Evolutionary conservation across 2,888 invertebrate genomes (phyloP).

Genomic region (Peribatodes rhomboidaria): DNA sequence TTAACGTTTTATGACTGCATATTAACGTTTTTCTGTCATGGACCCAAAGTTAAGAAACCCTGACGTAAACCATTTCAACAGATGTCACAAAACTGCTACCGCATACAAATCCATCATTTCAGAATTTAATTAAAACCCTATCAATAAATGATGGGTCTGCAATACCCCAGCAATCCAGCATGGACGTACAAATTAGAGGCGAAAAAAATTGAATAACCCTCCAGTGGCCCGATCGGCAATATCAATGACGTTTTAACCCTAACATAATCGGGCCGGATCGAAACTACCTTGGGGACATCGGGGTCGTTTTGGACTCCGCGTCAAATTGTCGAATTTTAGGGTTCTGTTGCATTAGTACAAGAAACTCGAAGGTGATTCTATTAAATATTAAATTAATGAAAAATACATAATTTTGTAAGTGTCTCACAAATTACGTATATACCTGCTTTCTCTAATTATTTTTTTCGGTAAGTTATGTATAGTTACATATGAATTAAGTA

Average conservation of each 20-base stretch:
- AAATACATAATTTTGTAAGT: no score
- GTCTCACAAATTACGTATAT: no score
- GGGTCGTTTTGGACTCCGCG: constrained; percentile 73
- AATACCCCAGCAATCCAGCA: constrained; percentile 49
- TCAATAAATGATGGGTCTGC: constrained; percentile 60
- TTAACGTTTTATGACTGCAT: no score
- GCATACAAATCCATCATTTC: constrained; percentile 34
- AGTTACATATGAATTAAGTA: no score
- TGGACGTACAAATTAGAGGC: constrained; percentile 80
- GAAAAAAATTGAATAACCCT: constrained; percentile 80
- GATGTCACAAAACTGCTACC: constrained; percentile 23
- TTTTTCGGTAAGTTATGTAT: no score
- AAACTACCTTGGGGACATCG: constrained; percentile 84
- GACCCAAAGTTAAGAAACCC: no score
- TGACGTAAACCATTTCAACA: constrained; percentile 13
- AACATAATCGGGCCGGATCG: constrained; percentile 84
- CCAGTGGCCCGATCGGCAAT: constrained; percentile 79
- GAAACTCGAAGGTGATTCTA: background rate
- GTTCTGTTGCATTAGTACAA: background rate
- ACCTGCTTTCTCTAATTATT: no score
- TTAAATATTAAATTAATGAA: no score
- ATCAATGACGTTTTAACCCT: constrained; percentile 86
- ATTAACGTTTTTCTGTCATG: no score
- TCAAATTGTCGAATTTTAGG: constrained; percentile 80
- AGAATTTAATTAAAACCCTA: constrained; percentile 69